phyloP scores from a whole-genome alignment of 2,888 invertebrate genomes.

The Adineta ricciae region DNA sequence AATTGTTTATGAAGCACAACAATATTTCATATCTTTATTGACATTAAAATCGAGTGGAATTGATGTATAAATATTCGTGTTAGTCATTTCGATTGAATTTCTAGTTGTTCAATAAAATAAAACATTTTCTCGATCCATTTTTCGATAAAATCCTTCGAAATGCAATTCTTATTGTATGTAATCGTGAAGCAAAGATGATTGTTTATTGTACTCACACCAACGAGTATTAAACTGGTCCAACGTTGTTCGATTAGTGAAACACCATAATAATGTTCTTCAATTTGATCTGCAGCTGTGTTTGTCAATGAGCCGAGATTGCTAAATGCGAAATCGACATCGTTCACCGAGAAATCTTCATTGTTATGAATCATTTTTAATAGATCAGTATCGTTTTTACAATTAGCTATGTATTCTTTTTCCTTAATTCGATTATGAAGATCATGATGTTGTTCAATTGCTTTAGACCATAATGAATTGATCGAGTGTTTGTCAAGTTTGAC shows the following conservation, averaged over 20 bases:
- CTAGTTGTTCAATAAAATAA: slow-evolving; percentile 5
- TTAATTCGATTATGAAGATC: slow-evolving; percentile 5
- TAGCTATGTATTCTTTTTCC: not conserved
- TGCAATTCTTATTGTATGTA: not conserved
- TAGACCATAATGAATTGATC: not conserved
- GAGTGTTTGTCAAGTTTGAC: not conserved
- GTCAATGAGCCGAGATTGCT: slow-evolving; percentile 12
- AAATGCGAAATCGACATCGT: slow-evolving; percentile 9
- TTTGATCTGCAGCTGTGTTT: not conserved
- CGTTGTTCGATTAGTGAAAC: slow-evolving; percentile 13
- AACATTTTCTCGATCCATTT: slow-evolving; percentile 8
- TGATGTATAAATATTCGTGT: not conserved
- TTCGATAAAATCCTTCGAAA: not conserved
- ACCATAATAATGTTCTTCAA: slow-evolving; percentile 7
- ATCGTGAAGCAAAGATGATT: slow-evolving; percentile 1
- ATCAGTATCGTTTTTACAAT: slow-evolving; percentile 5
- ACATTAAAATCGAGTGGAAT: slow-evolving; percentile 22
- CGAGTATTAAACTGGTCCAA: slow-evolving; percentile 1
- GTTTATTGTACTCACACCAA: slow-evolving; percentile 5
- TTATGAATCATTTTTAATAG: slow-evolving; percentile 19
- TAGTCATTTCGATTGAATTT: not conserved
- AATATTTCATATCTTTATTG: slow-evolving; percentile 16
- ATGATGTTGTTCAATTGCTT: not conserved
- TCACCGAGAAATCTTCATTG: not conserved
- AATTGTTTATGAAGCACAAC: slow-evolving; percentile 52